These are phyloP conservation scores for Mionectes macconnelli DNA, from an alignment of 2,113 vertebrate species.

Conservation along the genomic window DNA sequence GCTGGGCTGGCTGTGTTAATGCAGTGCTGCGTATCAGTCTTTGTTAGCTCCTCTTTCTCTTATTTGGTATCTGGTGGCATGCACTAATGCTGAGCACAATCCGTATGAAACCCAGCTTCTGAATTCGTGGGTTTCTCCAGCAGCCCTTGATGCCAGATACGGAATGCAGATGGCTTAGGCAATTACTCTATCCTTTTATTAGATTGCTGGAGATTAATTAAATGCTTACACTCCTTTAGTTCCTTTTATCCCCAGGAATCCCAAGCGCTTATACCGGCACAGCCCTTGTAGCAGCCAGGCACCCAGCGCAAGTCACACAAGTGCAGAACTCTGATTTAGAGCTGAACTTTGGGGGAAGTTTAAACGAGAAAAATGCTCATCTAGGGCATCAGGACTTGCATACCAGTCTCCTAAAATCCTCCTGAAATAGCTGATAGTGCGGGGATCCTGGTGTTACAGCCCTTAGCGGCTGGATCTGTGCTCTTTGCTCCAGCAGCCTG, in stretches of 20 bases:
- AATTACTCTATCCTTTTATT: slow-evolving; percentile 48
- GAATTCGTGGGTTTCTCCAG: background rate
- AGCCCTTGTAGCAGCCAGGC: background rate
- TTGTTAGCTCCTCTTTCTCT: slow-evolving; percentile 29
- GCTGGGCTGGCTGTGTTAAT: background rate
- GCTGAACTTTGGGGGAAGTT: background rate
- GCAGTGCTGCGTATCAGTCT: background rate
- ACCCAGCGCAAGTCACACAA: accelerated
- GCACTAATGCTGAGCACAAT: background rate
- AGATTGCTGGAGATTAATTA: slow-evolving; percentile 52
- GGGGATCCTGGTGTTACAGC: background rate
- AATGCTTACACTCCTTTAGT: slow-evolving; percentile 39
- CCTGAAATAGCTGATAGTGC: background rate
- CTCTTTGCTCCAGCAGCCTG: background rate
- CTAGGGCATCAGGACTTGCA: accelerated
- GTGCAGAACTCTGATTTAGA: background rate
- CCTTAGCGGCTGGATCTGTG: background rate
- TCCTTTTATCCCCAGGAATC: slow-evolving; percentile 19
- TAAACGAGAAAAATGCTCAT: background rate
- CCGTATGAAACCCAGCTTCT: background rate
- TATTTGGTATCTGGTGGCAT: background rate
- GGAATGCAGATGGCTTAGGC: slow-evolving; percentile 31
- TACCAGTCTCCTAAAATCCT: background rate
- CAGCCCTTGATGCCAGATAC: background rate
- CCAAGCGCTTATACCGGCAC: accelerated